phyloP scores from a whole-genome alignment of 2,888 invertebrate species.

The Priocnemis perturbator region DNA sequence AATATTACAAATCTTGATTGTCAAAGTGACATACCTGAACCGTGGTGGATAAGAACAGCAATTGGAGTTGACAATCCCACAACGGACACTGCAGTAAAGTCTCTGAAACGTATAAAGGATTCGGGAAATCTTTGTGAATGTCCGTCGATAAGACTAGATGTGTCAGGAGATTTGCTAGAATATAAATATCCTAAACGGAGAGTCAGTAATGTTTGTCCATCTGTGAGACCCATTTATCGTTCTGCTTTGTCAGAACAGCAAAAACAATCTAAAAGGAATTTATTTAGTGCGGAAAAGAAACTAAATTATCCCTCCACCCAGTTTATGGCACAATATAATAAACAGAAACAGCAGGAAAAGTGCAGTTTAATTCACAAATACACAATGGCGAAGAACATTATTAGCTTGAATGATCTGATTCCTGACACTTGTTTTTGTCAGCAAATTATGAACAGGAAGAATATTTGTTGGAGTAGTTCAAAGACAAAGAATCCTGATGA shows the following conservation, averaged over 20 bases:
- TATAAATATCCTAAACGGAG: too few species aligned
- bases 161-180: too few species aligned
- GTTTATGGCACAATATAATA: slow-evolving; percentile 61
- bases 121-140: too few species aligned
- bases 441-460: slow-evolving; percentile 24
- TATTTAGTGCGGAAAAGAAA: slow-evolving; percentile 77
- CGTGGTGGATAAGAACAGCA: too few species aligned
- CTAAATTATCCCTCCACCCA: slow-evolving; percentile 79
- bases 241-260: slow-evolving; percentile 73
- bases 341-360: slow-evolving; percentile 73
- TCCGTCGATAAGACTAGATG: too few species aligned
- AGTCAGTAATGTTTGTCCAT: too few species aligned
- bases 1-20: too few species aligned
- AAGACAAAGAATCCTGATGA: background rate
- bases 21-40: too few species aligned
- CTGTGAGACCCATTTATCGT: too few species aligned
- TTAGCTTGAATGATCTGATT: slow-evolving; percentile 56
- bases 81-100: too few species aligned
- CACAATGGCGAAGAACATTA: slow-evolving; percentile 63
- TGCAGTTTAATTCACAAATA: slow-evolving; percentile 22
- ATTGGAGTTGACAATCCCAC: too few species aligned
- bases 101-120: too few species aligned
- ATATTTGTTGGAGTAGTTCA: slow-evolving; percentile 15
- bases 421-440: slow-evolving; percentile 53
- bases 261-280: slow-evolving; percentile 61